A percentile compares a stretch with the other conserved stretches of the same genome.
Evolutionary conservation across 2,113 vertebrate species (phyloP).

Genomic region (Calonectris borealis): DNA sequence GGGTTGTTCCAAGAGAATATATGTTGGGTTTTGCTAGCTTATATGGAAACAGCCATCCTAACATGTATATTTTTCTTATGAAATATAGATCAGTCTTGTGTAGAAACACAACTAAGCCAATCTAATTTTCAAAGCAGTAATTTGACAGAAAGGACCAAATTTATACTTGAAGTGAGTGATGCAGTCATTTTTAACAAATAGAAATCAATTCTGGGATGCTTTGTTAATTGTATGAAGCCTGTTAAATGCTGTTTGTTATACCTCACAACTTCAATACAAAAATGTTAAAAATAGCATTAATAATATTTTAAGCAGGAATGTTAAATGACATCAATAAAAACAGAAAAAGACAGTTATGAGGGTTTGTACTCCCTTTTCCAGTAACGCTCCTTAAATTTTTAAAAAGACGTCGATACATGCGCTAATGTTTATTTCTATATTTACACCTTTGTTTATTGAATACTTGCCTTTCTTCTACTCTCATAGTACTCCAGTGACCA

Average conservation of each 20-base stretch:
- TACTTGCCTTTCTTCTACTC: neutral
- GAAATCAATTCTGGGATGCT: neutral
- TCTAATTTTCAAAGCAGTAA: neutral
- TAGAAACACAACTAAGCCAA: neutral
- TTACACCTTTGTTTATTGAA: neutral
- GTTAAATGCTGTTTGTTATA: neutral
- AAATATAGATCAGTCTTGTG: neutral
- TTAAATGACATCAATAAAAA: neutral
- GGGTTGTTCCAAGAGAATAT: neutral
- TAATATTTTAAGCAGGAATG: neutral
- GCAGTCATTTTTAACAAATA: neutral
- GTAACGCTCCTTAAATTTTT: neutral
- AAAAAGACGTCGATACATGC: neutral
- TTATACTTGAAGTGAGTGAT: neutral
- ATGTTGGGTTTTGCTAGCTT: neutral
- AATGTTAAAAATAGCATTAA: neutral
- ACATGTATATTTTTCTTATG: neutral
- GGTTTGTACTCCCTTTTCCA: neutral
- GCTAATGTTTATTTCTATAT: neutral
- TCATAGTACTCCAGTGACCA: neutral
- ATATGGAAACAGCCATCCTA: neutral
- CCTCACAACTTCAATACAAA: neutral
- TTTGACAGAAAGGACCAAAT: neutral
- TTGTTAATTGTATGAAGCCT: neutral
- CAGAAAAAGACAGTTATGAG: neutral